A percentile compares a stretch with the other conserved stretches of the same genome.
These are phyloP conservation scores for Schlechtendalia chinensis DNA, from an alignment of 1,140 invertebrate genomes.

Conservation along the genomic window DNA sequence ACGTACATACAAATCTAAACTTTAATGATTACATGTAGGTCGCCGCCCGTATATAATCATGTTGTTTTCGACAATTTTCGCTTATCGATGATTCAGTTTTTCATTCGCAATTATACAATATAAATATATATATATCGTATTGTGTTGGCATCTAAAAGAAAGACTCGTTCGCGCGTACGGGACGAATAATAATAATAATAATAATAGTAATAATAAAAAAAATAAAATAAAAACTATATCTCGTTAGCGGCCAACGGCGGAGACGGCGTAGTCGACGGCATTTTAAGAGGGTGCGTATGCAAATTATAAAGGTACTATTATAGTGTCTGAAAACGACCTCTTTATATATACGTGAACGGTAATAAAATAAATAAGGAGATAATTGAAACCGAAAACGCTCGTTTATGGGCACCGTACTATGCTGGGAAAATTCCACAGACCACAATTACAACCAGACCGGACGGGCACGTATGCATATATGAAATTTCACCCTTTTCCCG, in stretches of 20 bases:
- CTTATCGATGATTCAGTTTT: not conserved
- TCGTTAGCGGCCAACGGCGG: conserved; percentile 31
- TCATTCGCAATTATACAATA: not conserved
- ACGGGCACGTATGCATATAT: conserved; percentile 41
- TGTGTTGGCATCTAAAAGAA: not conserved
- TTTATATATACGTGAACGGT: conserved; percentile 44
- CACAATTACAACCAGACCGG: conserved; percentile 42
- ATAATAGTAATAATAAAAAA: no score
- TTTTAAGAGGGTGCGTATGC: conserved; percentile 49
- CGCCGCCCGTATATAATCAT: no score
- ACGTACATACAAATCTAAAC: no score
- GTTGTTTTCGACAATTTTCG: no score
- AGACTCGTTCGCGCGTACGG: not conserved
- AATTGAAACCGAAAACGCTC: conserved; percentile 49
- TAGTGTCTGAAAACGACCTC: conserved; percentile 48
- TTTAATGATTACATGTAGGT: no score
- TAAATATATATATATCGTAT: no score
- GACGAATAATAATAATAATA: no score
- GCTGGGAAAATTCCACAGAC: conserved; percentile 34
- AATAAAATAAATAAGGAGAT: conserved; percentile 50
- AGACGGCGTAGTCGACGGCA: conserved; percentile 17
- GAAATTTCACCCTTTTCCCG: conserved; percentile 27
- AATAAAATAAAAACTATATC: no score
- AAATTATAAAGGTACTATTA: conserved; percentile 47
- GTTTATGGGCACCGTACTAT: conserved; percentile 36